Evolutionary conservation across 2,113 vertebrate species (phyloP), one percentile per base, ranked within the genome.

Genomic region (Osmerus mordax): DNA sequence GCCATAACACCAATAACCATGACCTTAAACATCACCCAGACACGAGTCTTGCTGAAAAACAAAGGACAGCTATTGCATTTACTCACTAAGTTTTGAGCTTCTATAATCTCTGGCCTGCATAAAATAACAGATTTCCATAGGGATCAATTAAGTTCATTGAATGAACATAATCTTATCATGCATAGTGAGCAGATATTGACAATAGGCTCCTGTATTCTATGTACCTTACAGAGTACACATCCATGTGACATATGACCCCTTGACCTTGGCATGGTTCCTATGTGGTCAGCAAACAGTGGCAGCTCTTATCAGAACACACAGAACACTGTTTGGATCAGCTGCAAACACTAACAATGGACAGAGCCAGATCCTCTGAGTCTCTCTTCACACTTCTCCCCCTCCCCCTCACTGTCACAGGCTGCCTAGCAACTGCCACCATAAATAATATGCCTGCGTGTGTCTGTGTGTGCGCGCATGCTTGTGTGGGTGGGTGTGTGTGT

Each of bases 341-440:
- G 79, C 78, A 75, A 84, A 85, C 74, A 67, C 41, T 68, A 82
- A 74, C 52, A 36, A 67, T 69, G 63, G 80, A 83, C 81, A 80
- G 81, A 84, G 60, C 59, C 2, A 69, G 71, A 58, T 75, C 70
- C 83, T 65, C 76, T 74, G 70, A 36, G 76, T 81, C 75, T 61
- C 56, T 16, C 68, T 23, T 74, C 65, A 78, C 79, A 62, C 77
- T 67, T 36, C 65, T 69, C 56, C 15, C 32, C 78, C 84, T 72
- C 69, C 73, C 72, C 72, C 77, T 75, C 73, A 60, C 79, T 82
- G 81, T 74, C 86, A 76, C 13, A 32, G 25, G 80, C 83, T 84
- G 86, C 87, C 86, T 87, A 88, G 89, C 87, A 88, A 90, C 87
- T 69, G 82, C 82, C 77, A 71, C 83, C 83, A 84, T 85, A 83